Percentiles rank a stretch among this genome's conserved stretches.
These are phyloP conservation scores for Therioaphis trifolii DNA, from an alignment of 2,888 invertebrate species.

Conservation along the genomic window DNA sequence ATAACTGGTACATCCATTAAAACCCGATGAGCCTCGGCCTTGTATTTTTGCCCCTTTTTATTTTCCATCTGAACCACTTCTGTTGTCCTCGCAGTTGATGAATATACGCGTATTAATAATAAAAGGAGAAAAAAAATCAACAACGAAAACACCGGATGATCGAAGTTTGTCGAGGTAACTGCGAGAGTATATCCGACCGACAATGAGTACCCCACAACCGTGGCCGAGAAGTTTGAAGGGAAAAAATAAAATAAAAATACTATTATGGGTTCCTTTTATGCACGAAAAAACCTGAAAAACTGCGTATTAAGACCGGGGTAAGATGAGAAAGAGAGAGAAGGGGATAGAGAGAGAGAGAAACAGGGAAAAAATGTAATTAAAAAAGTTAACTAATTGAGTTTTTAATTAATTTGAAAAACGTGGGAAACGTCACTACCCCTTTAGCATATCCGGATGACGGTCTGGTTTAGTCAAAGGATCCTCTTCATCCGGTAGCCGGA, in stretches of 20 bases:
- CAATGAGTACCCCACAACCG: background rate
- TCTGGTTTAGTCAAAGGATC: background rate
- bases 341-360: background rate
- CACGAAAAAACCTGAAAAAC: background rate
- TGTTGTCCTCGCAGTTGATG: background rate
- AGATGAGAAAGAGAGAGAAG: background rate
- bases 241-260: background rate
- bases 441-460: background rate
- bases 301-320: background rate
- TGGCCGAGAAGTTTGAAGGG: no score
- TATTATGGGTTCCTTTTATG: background rate
- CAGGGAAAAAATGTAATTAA: slow-evolving; percentile 39
- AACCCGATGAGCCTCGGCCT: background rate
- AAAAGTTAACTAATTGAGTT: slow-evolving; percentile 57
- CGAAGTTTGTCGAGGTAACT: slow-evolving; percentile 30
- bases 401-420: slow-evolving; percentile 49
- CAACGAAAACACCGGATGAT: slow-evolving; percentile 9
- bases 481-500: slow-evolving; percentile 11
- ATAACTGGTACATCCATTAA: slow-evolving; percentile 23
- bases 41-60: background rate
- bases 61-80: background rate
- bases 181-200: background rate
- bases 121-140: background rate
- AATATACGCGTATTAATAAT: background rate
- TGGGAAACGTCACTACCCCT: slow-evolving; percentile 12